Percentiles rank a stretch among this genome's conserved stretches.
Evolutionary conservation across 2,113 vertebrate species (phyloP).

Genomic region (Crotalus horridus): DNA sequence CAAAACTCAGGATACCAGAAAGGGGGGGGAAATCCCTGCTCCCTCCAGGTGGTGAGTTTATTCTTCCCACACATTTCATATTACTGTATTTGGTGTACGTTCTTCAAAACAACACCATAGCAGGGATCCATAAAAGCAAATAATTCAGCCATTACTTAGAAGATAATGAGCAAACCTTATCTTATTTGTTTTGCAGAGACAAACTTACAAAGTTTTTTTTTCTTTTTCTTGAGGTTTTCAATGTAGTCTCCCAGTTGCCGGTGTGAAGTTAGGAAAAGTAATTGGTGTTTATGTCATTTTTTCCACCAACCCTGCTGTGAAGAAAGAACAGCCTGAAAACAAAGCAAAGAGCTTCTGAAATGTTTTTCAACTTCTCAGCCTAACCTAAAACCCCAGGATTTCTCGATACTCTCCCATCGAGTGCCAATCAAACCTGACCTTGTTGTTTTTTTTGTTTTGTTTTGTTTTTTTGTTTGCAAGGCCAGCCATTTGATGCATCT

Average conservation of each 20-base stretch:
- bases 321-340: background rate
- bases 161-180: constrained; percentile 24
- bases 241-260: constrained; percentile 17
- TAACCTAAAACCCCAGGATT: background rate
- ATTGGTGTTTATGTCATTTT: background rate
- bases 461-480: background rate
- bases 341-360: background rate
- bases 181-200: constrained; percentile 33
- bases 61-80: background rate
- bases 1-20: background rate
- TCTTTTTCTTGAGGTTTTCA: background rate
- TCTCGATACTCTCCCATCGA: background rate
- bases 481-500: background rate
- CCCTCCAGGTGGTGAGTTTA: background rate
- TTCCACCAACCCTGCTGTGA: background rate
- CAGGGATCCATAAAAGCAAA: constrained; percentile 19
- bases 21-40: background rate
- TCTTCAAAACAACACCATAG: constrained; percentile 26
- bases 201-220: background rate
- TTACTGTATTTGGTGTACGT: constrained; percentile 10
- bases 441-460: background rate
- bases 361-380: background rate
- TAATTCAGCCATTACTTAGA: constrained; percentile 37
- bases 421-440: background rate
- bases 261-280: background rate